Evolutionary conservation across 2,888 invertebrate genomes (phyloP).

Genomic region (Dicranocentrus wangi): DNA sequence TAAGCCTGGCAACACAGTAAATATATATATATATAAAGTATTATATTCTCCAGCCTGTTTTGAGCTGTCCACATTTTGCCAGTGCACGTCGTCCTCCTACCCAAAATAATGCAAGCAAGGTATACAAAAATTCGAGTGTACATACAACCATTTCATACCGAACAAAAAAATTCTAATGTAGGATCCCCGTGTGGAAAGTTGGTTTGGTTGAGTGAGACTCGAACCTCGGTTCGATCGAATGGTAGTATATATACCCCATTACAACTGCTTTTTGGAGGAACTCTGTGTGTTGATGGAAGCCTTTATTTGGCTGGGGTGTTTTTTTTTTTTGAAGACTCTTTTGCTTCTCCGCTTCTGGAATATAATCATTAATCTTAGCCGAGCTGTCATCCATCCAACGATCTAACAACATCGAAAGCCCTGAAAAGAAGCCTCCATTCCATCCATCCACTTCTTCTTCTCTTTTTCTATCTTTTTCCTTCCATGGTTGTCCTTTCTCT

Average conservation of each 20-base stretch:
- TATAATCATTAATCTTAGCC: slow-evolving; percentile 72
- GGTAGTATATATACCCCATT: no score
- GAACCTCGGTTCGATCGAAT: no score
- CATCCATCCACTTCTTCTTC: slow-evolving; percentile 51
- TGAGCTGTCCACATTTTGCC: no score
- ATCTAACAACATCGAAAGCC: slow-evolving; percentile 56
- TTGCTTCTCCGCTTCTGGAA: slow-evolving; percentile 46
- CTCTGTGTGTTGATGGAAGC: slow-evolving; percentile 34
- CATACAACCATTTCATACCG: no score
- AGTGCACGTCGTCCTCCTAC: no score
- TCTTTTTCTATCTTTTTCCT: slow-evolving; percentile 29
- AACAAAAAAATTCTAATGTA: no score
- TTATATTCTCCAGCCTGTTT: not conserved
- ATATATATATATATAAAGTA: not conserved
- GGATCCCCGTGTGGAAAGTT: no score
- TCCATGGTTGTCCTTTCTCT: slow-evolving; percentile 24
- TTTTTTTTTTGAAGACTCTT: slow-evolving; percentile 63
- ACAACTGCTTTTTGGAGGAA: no score
- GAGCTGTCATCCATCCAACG: slow-evolving; percentile 71
- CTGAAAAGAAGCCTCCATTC: slow-evolving; percentile 51
- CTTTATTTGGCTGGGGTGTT: slow-evolving; percentile 63
- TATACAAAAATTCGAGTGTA: no score
- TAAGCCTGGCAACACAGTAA: not conserved
- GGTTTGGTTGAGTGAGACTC: no score
- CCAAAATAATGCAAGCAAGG: no score